Conservation (phyloP, 2,888 invertebrate genomes). For the Dryococelus australis region DNA sequence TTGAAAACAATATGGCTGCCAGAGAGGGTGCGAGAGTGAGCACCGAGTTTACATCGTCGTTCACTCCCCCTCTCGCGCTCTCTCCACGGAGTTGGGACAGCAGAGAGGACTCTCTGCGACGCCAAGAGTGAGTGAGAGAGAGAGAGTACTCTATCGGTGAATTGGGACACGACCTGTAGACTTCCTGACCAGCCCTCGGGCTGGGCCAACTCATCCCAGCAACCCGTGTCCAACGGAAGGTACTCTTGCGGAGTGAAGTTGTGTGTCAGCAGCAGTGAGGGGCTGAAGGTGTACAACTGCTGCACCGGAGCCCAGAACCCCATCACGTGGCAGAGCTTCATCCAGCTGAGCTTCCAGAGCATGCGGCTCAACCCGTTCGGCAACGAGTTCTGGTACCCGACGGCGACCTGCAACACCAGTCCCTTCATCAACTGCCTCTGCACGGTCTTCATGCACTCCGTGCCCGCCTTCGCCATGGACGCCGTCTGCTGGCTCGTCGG, state of each 20-base stretch:
- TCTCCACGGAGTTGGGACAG: too few relatives aligned
- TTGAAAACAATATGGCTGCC: too few relatives aligned
- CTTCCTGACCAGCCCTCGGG: too few relatives aligned
- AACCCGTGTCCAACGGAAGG: neutral
- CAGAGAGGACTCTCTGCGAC: too few relatives aligned
- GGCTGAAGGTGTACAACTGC: slow-evolving; percentile 23
- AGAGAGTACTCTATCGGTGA: too few relatives aligned
- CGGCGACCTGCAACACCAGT: neutral
- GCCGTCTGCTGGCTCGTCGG: neutral
- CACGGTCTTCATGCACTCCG: neutral
- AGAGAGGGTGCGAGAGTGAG: too few relatives aligned
- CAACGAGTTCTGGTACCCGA: slow-evolving; percentile 9
- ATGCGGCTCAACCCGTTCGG: neutral
- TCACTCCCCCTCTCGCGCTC: too few relatives aligned
- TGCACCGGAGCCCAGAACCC: neutral
- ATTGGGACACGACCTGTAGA: too few relatives aligned
- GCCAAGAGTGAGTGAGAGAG: too few relatives aligned
- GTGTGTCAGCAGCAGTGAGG: neutral
- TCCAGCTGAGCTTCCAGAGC: neutral
- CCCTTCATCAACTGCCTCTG: neutral
- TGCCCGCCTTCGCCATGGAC: neutral
- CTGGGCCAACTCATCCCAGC: too few relatives aligned
- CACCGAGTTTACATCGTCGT: too few relatives aligned
- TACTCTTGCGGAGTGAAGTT: neutral
- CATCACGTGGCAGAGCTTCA: slow-evolving; percentile 4